Conservation (phyloP, 2,888 invertebrate genomes). For the Creontiades dilutus region DNA sequence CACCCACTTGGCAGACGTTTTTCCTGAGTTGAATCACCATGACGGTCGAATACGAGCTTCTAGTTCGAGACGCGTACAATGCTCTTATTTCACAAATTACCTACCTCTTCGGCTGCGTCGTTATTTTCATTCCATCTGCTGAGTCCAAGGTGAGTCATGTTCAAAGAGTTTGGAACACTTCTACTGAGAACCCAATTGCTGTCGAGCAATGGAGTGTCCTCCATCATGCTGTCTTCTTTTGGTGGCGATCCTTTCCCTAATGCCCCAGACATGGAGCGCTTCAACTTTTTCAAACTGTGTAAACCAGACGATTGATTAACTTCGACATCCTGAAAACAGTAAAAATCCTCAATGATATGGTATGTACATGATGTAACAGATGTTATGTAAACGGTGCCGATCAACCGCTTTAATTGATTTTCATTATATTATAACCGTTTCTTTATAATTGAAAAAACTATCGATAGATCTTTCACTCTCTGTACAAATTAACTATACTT, state of each 20-base stretch:
- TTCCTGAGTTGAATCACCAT: no score
- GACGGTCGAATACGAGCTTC: no score
- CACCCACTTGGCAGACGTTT: no score
- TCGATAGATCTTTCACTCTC: no score
- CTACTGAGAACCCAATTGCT: constrained; percentile 91
- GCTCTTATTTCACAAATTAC: no score
- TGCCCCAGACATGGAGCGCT: constrained; percentile 85
- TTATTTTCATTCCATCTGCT: constrained; percentile 63
- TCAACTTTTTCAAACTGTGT: constrained; percentile 85
- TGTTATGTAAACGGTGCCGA: no score
- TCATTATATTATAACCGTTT: no score
- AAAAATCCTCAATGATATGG: neutral
- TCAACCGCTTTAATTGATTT: no score
- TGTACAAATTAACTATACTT: no score
- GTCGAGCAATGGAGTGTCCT: constrained; percentile 78
- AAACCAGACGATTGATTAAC: constrained; percentile 80
- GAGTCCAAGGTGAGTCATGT: constrained; percentile 76
- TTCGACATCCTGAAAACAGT: constrained; percentile 54
- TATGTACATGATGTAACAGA: no score
- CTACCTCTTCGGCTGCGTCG: constrained; percentile 58
- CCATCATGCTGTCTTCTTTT: constrained; percentile 53
- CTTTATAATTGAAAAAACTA: no score
- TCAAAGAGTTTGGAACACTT: constrained; percentile 88
- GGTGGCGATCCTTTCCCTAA: constrained; percentile 72
- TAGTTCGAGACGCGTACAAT: no score